Evolutionary conservation across 2,797 vertebrate species (phyloP).

Genomic region (Percopsis omiscomaycus): DNA sequence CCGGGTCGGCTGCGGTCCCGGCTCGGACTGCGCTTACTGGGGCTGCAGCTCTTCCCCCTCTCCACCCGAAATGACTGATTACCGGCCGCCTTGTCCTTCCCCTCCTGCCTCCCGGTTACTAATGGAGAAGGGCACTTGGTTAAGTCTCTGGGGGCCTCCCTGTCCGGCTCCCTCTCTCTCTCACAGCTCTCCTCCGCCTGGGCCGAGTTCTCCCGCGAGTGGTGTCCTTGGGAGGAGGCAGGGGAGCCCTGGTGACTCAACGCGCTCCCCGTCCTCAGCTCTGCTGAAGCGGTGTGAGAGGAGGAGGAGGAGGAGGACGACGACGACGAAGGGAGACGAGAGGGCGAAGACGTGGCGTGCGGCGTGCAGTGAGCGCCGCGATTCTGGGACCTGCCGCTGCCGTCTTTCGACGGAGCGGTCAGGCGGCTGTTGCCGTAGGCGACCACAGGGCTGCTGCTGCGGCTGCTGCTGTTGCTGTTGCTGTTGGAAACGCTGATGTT

Average conservation of each 20-base stretch:
- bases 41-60: constrained; percentile 75
- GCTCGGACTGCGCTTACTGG: constrained; percentile 76
- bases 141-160: constrained; percentile 71
- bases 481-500: constrained; percentile 54
- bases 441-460: constrained; percentile 71
- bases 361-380: constrained; percentile 64
- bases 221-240: constrained; percentile 66
- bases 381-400: constrained; percentile 66
- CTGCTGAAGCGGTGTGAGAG: constrained; percentile 49
- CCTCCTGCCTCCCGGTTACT: constrained; percentile 69
- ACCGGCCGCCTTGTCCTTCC: constrained; percentile 67
- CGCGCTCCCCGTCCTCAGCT: constrained; percentile 69
- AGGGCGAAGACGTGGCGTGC: constrained; percentile 56
- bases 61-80: constrained; percentile 62
- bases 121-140: constrained; percentile 62
- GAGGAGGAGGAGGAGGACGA: constrained; percentile 46
- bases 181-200: constrained; percentile 66
- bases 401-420: constrained; percentile 61
- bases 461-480: constrained; percentile 65
- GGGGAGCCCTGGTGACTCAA: constrained; percentile 65
- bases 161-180: constrained; percentile 69
- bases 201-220: constrained; percentile 67
- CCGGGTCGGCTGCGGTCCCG: constrained; percentile 53
- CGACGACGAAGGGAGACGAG: constrained; percentile 48
- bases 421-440: constrained; percentile 65